Evolutionary conservation across 2,113 vertebrate genomes (phyloP), one percentile per base, ranked within the genome.

Genomic region (Rhea americana): DNA sequence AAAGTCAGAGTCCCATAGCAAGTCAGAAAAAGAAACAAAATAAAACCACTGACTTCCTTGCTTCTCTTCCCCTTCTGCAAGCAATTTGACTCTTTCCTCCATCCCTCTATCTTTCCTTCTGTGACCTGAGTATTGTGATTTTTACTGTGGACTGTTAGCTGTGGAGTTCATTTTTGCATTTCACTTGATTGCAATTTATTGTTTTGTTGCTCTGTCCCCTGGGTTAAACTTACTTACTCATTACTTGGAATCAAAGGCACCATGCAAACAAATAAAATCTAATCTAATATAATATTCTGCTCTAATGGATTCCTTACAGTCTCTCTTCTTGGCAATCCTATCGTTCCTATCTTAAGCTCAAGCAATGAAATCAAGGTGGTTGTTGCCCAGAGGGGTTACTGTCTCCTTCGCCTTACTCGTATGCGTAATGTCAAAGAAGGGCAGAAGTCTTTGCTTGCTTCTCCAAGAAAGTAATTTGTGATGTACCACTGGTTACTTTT

Each of bases 231-330:
- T 93, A 89, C 80, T 93, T 93, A 41, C 75, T 90, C 71, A 77
- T 95, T 96, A 83, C 61, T 96, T 94, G 87, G 92, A 92, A 85
- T 95, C 59, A 85, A 96, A 93, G 91, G 91, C 93, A 95, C 92
- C 92, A 95, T 89, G 61, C 72, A 97, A 96, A 95, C 90, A 96
- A 93, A 94, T 90, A 96, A 92, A 96, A 94, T 66, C 56, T 94
- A 92, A 95, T 88, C 21, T 92, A 95, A 94, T 94, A 4, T 48
- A 91, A 94, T 97, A 90, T 78, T 82, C 66, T 71, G 12, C 47
- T 88, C 82, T 96, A 95, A 95, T 96, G 94, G 94, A 94, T 96
- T 95, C 81, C 80, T 90, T 94, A 67, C 37, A 73, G 94, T 94
- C 94, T 96, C 82, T 93, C 62, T 76, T 87, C 86, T 93, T 96